Evolutionary conservation across 2,113 vertebrate genomes (phyloP), one percentile per base, ranked within the genome.

Genomic region (Erpornis zantholeuca): DNA sequence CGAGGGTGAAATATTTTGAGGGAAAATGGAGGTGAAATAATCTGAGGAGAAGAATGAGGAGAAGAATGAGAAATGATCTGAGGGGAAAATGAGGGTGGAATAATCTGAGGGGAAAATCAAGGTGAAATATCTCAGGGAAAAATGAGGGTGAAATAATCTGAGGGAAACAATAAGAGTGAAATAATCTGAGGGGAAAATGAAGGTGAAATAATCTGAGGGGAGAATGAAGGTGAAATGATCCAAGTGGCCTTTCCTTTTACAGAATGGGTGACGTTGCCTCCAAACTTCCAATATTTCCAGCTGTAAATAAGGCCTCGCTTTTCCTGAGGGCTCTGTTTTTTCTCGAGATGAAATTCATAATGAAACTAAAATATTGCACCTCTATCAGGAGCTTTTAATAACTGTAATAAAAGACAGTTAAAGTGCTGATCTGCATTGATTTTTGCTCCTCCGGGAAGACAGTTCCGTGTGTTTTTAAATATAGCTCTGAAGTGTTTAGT

Each of bases 361-460:
- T 63, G 72, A 83, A 95, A 63, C 53, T 78, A 49, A 97, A 88
- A 54, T 68, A 94, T 92, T 75, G 82, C 84, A 36, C 57, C 78
- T 79, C 79, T n/a, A 21, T 77, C 59, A 31, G 79, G 61, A 53
- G 82, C 94, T 92, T 92, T 96, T 96, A 95, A 94, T 93, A 93
- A 90, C 82, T 27, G 54, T 49, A 90, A 95, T 95, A 90, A 94
- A 92, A 92, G 94, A 3, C 31, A 17, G 42, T 69, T 95, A 47
- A 73, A 65, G 63, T 59, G 71, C 84, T 94, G 86, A 90, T 96
- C 80, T 83, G 12, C 91, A 86, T 81, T 86, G 88, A 92, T 82
- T 92, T 85, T 64, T 72, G 35, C 64, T 83, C 86, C 77, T 83
- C 52, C 9, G 92, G 88, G 88, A 76, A 92, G 68, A 66, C 85